Conservation (phyloP, 2,797 vertebrate genomes). For the Chaetophractus vellerosus region DNA sequence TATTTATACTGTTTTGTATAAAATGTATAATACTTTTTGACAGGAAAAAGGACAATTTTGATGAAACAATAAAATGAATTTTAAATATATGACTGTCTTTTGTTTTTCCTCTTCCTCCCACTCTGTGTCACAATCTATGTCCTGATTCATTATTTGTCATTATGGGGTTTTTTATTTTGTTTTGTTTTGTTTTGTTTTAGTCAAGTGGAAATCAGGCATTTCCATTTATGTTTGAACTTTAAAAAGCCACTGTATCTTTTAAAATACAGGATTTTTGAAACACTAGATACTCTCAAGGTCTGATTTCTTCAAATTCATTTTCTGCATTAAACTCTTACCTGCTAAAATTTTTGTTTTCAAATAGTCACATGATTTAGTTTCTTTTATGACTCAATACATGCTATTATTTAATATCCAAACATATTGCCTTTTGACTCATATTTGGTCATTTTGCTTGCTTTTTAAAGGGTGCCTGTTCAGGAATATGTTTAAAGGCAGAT, state of each 20-base stretch:
- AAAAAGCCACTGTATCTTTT: conserved; percentile 50
- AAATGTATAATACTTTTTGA: conserved; percentile 91
- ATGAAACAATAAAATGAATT: conserved; percentile 91
- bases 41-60: conserved; percentile 85
- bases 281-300: not conserved
- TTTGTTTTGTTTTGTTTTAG: not conserved
- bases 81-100: conserved; percentile 87
- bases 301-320: conserved; percentile 59
- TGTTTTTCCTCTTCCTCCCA: conserved; percentile 83
- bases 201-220: conserved; percentile 33
- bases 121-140: not conserved
- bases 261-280: conserved; percentile 40
- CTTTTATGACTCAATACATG: conserved; percentile 56
- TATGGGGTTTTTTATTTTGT: not conserved
- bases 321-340: conserved; percentile 4
- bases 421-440: conserved; percentile 21
- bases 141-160: conserved; percentile 30
- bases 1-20: conserved; percentile 92
- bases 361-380: conserved; percentile 30
- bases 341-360: conserved; percentile 21
- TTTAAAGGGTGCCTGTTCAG: conserved; percentile 36
- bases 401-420: conserved; percentile 51
- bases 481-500: conserved; percentile 4
- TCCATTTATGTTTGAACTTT: conserved; percentile 54
- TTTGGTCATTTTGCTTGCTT: conserved; percentile 16